Percentiles rank a stretch among this genome's conserved stretches.
Conservation (phyloP, 2,797 vertebrate species). For the Dallia pectoralis region DNA sequence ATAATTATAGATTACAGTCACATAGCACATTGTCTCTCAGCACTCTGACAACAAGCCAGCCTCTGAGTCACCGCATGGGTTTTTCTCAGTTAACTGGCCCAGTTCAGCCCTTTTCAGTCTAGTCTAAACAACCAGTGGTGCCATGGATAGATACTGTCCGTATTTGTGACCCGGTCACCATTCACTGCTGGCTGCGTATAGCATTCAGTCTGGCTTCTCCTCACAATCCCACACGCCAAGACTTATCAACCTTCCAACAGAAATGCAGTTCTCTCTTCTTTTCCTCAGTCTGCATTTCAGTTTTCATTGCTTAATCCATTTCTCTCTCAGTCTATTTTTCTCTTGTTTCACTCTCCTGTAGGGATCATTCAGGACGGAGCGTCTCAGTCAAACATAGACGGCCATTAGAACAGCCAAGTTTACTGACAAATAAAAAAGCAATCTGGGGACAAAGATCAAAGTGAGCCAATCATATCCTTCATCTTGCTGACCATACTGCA, state of each 20-base stretch:
- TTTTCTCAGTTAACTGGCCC: background rate
- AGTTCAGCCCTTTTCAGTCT: background rate
- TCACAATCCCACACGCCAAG: background rate
- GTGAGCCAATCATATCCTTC: background rate
- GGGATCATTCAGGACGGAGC: background rate
- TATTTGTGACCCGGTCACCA: conserved; percentile 4
- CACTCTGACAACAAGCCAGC: too few species aligned
- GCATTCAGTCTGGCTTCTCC: background rate
- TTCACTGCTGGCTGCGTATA: background rate
- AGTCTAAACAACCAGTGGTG: conserved; percentile 1
- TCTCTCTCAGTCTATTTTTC: background rate
- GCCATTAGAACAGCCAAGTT: background rate
- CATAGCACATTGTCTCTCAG: too few species aligned
- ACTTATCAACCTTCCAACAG: background rate
- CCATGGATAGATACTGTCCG: background rate
- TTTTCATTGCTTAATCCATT: background rate
- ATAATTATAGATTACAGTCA: too few species aligned
- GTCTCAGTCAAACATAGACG: background rate
- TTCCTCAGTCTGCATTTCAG: background rate
- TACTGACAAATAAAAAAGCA: background rate
- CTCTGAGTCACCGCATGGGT: too few species aligned
- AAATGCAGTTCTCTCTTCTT: background rate
- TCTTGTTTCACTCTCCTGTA: background rate
- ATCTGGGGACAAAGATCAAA: background rate
- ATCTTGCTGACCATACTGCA: background rate